phyloP scores from a whole-genome alignment of 2,888 invertebrate genomes.

The Cancer borealis region DNA sequence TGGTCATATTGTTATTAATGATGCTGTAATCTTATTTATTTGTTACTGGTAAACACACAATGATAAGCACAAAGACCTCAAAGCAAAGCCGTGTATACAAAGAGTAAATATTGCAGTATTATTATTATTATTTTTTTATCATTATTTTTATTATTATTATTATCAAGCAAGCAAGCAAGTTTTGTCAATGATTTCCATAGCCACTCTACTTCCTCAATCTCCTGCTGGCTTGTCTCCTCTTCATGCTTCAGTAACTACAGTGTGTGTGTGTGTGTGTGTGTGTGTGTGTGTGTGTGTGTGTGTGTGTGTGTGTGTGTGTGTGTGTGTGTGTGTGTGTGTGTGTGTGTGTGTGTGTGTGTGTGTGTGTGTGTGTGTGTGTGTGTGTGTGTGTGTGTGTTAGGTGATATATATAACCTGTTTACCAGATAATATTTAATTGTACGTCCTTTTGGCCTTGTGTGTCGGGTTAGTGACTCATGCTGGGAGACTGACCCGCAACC shows the following conservation, averaged over 20 bases:
- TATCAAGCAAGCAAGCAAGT: neutral
- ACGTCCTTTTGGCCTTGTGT: neutral
- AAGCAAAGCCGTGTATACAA: too few relatives aligned
- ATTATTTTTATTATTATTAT: neutral
- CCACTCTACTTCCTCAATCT: neutral
- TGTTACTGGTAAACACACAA: neutral
- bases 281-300: neutral
- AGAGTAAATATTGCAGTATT: too few relatives aligned
- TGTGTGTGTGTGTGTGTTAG: neutral
- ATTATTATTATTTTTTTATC: too few relatives aligned
- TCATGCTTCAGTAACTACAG: neutral
- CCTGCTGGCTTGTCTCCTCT: constrained; percentile 6
- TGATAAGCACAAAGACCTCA: neutral
- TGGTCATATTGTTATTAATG: neutral
- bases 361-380: constrained; percentile 43
- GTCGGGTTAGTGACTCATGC: constrained; percentile 8
- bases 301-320: neutral
- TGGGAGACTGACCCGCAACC: neutral
- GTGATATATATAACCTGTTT: neutral
- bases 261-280: neutral
- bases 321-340: neutral
- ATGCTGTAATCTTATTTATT: neutral
- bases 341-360: constrained; percentile 44
- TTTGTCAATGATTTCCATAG: neutral
- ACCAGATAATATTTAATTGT: neutral